Evolutionary conservation across 2,113 vertebrate species (phyloP), one percentile per base, ranked within the genome.

Genomic region (Sturnira hondurensis): DNA sequence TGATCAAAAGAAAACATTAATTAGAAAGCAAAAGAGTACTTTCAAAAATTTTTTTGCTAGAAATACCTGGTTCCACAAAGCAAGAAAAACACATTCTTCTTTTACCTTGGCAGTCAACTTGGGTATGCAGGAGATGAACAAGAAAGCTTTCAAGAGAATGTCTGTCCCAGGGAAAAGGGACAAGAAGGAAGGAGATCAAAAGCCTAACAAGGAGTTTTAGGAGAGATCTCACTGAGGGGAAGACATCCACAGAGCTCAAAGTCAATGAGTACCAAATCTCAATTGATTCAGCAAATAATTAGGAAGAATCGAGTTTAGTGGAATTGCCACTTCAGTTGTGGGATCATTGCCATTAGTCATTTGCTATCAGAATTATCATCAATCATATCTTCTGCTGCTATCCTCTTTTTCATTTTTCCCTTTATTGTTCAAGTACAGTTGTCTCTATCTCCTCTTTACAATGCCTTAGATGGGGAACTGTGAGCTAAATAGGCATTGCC

Each of bases 1-100:
- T 88, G 67, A 92, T 54, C 41, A 81, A 95, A 93, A 61, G 24
- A 84, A 82, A 89, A 26, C 31, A 36, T 86, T 88, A 80, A 45
- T 89, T 88, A 71, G 77, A 3, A 54, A 93, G 65, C 80, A 56
- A 89, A 56, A 70, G 0, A 0, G 41, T 54, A 67, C 41, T 93
- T 93, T 87, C 6, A 85, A 87, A 80, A 20, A 61, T 4, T 81
- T 73, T 81, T 73, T 89, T 73, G 52, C 33, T 52, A 95, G 38
- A 63, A 77, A 41, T 63, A 41, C n/a, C 9, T 97, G 84, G 86
- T 83, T 95, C 86, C 71, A 9, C 78, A 54, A 50, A 4, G 56
- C 54, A 74, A 26, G 28, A 86, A 88, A 65, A 58, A 31, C 24
- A 65, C 7, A 65, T 20, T 94, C 26, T 92, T 38, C 43, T 54